Evolutionary conservation across 2,888 invertebrate species (phyloP).

Genomic region (Rapana venosa): DNA sequence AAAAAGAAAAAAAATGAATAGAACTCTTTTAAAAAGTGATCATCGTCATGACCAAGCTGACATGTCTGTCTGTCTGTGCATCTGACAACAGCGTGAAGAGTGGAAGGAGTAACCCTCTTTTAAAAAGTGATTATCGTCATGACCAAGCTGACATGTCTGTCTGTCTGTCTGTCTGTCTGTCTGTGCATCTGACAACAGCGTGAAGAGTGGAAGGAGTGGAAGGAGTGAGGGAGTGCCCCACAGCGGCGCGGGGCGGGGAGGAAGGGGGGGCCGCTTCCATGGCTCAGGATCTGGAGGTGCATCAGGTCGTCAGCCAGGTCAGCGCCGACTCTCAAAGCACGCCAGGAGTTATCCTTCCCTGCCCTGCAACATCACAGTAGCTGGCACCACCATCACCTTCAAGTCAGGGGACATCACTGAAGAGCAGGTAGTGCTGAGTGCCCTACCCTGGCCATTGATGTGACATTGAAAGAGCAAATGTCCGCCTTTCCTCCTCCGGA

Average conservation of each 20-base stretch:
- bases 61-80: no score
- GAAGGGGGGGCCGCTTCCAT: background rate
- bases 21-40: no score
- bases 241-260: background rate
- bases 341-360: background rate
- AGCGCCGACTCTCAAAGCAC: background rate
- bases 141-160: no score
- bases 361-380: background rate
- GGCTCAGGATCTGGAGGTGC: background rate
- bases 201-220: background rate
- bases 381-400: slow-evolving; percentile 18
- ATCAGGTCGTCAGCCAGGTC: background rate
- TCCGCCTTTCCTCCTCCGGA: no score
- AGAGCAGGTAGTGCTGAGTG: slow-evolving; percentile 23
- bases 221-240: no score
- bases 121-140: no score
- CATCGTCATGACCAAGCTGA: no score
- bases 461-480: background rate
- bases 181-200: background rate
- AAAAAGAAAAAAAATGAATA: no score
- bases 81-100: background rate
- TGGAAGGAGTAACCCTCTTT: no score
- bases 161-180: no score
- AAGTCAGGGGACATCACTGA: slow-evolving; percentile 25
- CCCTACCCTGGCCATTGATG: background rate